These are phyloP conservation scores for Lamellibrachia luymesi DNA, from an alignment of 1,140 invertebrate species.

Conservation along the genomic window DNA sequence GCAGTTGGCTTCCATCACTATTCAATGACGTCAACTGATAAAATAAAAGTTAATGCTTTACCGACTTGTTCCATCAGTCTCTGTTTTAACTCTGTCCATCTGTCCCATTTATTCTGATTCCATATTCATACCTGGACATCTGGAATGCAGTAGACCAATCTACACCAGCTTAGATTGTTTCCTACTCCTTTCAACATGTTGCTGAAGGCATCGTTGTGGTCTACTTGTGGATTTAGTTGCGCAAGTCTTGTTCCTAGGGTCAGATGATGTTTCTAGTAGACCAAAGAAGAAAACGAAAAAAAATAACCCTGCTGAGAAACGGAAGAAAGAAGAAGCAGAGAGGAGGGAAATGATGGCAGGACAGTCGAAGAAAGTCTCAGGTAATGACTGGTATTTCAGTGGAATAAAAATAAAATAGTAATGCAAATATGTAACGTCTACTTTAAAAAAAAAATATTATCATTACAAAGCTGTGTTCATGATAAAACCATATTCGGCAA, in stretches of 20 bases:
- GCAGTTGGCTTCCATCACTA: too few relatives aligned
- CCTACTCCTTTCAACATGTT: background rate
- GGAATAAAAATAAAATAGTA: too few relatives aligned
- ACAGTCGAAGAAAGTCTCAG: background rate
- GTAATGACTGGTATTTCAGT: background rate
- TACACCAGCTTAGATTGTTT: background rate
- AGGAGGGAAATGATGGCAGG: background rate
- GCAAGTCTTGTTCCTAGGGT: background rate
- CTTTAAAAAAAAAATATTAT: too few relatives aligned
- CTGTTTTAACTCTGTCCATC: too few relatives aligned
- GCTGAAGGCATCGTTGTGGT: background rate
- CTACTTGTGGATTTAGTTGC: background rate
- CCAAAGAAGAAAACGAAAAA: slow-evolving; percentile 18
- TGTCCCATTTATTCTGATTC: too few relatives aligned
- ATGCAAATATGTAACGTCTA: too few relatives aligned
- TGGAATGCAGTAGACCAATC: background rate
- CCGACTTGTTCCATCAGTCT: too few relatives aligned
- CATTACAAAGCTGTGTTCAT: too few relatives aligned
- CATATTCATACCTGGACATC: too few relatives aligned
- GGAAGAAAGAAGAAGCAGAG: background rate
- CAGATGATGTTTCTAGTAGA: background rate
- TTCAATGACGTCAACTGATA: too few relatives aligned
- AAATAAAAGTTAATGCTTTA: too few relatives aligned
- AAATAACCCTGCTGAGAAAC: slow-evolving; percentile 4
- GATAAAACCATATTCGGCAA: too few relatives aligned